Percentiles rank a stretch among this genome's conserved stretches.
Conservation (phyloP, 1,140 invertebrate species). For the Cydia amplana region DNA sequence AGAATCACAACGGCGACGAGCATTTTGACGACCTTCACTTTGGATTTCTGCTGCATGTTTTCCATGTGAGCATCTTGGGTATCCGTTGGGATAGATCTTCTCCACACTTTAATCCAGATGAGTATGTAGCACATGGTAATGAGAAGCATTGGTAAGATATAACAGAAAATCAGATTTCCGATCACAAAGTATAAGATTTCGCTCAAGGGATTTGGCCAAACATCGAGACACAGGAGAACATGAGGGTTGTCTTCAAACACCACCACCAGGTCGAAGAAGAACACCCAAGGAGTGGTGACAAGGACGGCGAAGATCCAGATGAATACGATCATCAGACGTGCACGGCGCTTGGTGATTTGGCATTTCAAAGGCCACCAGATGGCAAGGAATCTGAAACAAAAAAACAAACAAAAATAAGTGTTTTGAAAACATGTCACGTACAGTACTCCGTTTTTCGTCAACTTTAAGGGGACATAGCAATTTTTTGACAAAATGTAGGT, state of each 20-base stretch:
- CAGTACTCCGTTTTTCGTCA: no score
- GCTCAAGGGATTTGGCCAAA: slow-evolving; percentile 90
- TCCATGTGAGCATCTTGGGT: slow-evolving; percentile 95
- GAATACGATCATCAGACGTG: slow-evolving; percentile 91
- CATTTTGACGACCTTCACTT: slow-evolving; percentile 98
- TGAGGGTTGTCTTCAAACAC: slow-evolving; percentile 86
- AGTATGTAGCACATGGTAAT: slow-evolving; percentile 95
- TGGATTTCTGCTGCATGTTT: slow-evolving; percentile 94
- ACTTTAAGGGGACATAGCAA: no score
- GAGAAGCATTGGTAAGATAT: slow-evolving; percentile 94
- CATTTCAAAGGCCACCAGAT: slow-evolving; percentile 96
- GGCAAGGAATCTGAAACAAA: slow-evolving; percentile 93
- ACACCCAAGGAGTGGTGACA: slow-evolving; percentile 92
- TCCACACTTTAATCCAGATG: slow-evolving; percentile 96
- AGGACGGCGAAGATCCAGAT: slow-evolving; percentile 94
- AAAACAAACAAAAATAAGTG: slow-evolving; percentile 31
- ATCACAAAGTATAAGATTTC: slow-evolving; percentile 93
- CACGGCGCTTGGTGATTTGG: slow-evolving; percentile 92
- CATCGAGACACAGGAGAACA: slow-evolving; percentile 88
- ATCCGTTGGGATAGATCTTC: slow-evolving; percentile 91
- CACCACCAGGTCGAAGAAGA: slow-evolving; percentile 92
- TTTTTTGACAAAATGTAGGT: no score
- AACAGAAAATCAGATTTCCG: slow-evolving; percentile 93
- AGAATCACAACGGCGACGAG: slow-evolving; percentile 95
- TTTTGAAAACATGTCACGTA: background rate